Evolutionary conservation across 2,888 invertebrate genomes (phyloP).

Genomic region (Heliconius ismenius): DNA sequence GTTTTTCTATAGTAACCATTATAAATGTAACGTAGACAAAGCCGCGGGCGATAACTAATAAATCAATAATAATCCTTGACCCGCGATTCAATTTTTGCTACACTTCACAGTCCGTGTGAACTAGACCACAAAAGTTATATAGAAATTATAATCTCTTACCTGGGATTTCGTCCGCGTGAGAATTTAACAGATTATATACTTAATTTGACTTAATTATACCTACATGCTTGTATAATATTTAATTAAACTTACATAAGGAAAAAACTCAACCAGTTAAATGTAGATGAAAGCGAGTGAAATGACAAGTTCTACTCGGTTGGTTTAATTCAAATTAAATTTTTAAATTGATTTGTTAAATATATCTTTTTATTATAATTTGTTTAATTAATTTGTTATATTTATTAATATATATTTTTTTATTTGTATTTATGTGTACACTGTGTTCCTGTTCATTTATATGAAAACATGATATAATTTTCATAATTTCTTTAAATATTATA

Average conservation of each 20-base stretch:
- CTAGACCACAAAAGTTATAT: constrained; percentile 16
- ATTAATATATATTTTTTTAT: too few species aligned
- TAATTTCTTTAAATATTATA: background rate
- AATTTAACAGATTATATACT: background rate
- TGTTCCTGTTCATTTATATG: background rate
- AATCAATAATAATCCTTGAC: constrained; percentile 20
- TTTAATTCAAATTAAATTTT: too few species aligned
- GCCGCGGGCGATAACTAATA: background rate
- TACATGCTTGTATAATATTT: constrained; percentile 1
- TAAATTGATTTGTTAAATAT: too few species aligned
- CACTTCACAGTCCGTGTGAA: constrained; percentile 4
- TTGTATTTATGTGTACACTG: too few species aligned
- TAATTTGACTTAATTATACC: constrained; percentile 3
- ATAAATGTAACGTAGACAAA: background rate
- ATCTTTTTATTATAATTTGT: too few species aligned
- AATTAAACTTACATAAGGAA: background rate
- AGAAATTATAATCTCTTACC: constrained; percentile 8
- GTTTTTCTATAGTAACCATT: background rate
- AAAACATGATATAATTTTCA: background rate
- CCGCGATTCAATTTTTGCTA: constrained; percentile 2
- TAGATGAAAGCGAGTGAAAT: background rate
- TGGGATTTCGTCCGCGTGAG: constrained; percentile 5
- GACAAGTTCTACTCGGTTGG: background rate
- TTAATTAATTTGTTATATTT: too few species aligned
- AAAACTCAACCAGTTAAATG: background rate